These are phyloP conservation scores for Tangara arthus DNA, from an alignment of 2,797 vertebrate genomes.

Conservation along the genomic window DNA sequence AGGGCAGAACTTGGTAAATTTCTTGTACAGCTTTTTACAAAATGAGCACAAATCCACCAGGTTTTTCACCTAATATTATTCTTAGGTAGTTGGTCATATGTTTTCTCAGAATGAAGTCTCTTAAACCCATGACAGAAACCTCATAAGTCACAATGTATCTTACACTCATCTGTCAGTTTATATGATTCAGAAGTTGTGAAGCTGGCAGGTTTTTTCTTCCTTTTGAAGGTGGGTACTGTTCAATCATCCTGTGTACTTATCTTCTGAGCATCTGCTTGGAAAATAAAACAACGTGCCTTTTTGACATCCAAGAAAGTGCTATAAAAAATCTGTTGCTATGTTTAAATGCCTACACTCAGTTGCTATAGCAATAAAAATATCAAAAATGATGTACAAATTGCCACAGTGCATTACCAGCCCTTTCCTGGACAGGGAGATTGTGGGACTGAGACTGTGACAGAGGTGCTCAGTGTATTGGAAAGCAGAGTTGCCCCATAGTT, in stretches of 20 bases:
- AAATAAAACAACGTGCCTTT: conserved; percentile 61
- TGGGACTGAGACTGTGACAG: not conserved
- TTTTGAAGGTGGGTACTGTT: conserved; percentile 6
- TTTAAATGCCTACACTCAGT: conserved; percentile 40
- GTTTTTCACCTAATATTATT: not conserved
- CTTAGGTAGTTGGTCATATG: not conserved
- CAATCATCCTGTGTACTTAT: conserved; percentile 53
- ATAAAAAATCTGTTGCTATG: conserved; percentile 62
- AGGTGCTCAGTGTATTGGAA: not conserved
- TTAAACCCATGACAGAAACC: not conserved
- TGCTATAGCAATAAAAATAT: conserved; percentile 57
- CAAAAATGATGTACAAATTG: conserved; percentile 5
- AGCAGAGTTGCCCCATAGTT: not conserved
- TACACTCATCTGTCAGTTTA: not conserved
- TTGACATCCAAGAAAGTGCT: conserved; percentile 54
- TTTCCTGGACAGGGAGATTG: conserved; percentile 34
- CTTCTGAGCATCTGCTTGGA: conserved; percentile 64
- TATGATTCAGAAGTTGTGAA: not conserved
- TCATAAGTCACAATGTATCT: not conserved
- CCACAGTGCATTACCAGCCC: conserved; percentile 22
- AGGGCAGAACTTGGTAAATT: not conserved
- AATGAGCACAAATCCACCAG: not conserved
- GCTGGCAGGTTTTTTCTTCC: not conserved
- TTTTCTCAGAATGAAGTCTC: not conserved
- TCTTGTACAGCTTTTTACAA: not conserved